Conservation (phyloP, 2,888 invertebrate genomes). For the Ophion ventricosus region DNA sequence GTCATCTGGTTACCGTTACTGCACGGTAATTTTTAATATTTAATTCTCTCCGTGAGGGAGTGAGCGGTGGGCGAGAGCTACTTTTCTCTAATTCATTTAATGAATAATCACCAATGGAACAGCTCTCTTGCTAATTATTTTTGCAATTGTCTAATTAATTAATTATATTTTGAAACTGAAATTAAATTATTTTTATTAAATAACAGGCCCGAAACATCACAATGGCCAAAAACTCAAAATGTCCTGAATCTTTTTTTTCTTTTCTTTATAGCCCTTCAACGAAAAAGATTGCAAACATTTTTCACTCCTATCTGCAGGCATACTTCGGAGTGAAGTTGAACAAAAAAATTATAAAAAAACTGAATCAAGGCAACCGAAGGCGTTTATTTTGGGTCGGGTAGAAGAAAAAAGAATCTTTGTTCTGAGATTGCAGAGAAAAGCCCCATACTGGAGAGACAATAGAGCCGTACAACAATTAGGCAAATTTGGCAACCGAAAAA, state of each 20-base stretch:
- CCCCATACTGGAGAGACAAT: constrained; percentile 20
- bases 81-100: background rate
- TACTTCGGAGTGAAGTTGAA: background rate
- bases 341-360: background rate
- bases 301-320: background rate
- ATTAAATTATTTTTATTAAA: background rate
- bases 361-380: no score
- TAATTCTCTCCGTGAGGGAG: no score
- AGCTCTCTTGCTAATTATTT: background rate
- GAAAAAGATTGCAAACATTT: background rate
- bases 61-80: background rate
- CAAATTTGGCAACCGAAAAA: constrained; percentile 54
- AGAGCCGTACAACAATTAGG: constrained; percentile 36
- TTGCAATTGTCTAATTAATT: background rate
- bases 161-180: background rate
- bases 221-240: background rate
- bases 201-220: background rate
- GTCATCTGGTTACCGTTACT: no score
- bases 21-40: no score
- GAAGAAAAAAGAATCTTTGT: constrained; percentile 13
- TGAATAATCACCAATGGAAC: background rate
- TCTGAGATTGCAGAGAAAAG: background rate
- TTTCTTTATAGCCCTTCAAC: background rate
- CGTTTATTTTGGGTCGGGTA: constrained; percentile 12
- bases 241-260: background rate